A percentile compares a stretch with the other conserved stretches of the same genome.
Evolutionary conservation across 2,113 vertebrate species (phyloP).

Genomic region (Labeo catla): DNA sequence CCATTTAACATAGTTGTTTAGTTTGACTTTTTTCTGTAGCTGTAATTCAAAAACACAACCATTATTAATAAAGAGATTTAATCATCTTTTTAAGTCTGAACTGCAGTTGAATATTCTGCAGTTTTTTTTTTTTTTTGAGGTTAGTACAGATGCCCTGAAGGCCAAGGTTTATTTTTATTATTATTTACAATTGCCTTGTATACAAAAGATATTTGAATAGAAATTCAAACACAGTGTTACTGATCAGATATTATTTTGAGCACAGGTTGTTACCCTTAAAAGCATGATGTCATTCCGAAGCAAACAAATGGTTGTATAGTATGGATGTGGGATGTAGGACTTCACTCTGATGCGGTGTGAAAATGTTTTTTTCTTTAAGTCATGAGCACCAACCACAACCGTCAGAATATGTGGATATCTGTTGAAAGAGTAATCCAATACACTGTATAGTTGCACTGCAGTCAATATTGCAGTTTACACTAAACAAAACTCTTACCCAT

Average conservation of each 20-base stretch:
- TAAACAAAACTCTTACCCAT: background rate
- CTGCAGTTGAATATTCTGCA: background rate
- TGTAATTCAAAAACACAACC: background rate
- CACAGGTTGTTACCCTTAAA: slow-evolving; percentile 31
- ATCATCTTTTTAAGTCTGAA: background rate
- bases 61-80: background rate
- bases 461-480: background rate
- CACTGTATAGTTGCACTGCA: background rate
- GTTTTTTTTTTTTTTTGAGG: too few relatives aligned
- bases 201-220: background rate
- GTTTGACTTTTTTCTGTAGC: background rate
- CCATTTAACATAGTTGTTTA: background rate
- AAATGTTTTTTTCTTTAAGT: background rate
- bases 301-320: background rate
- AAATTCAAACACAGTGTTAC: background rate
- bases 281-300: slow-evolving; percentile 10
- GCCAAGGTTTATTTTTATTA: background rate
- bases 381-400: slow-evolving; percentile 27
- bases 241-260: background rate
- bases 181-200: too few relatives aligned
- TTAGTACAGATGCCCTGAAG: too few relatives aligned
- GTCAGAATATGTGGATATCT: background rate
- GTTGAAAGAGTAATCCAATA: background rate
- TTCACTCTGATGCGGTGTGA: background rate
- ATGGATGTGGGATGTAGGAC: background rate